Evolutionary conservation across 2,888 invertebrate genomes (phyloP).

Genomic region (Axea sp.): DNA sequence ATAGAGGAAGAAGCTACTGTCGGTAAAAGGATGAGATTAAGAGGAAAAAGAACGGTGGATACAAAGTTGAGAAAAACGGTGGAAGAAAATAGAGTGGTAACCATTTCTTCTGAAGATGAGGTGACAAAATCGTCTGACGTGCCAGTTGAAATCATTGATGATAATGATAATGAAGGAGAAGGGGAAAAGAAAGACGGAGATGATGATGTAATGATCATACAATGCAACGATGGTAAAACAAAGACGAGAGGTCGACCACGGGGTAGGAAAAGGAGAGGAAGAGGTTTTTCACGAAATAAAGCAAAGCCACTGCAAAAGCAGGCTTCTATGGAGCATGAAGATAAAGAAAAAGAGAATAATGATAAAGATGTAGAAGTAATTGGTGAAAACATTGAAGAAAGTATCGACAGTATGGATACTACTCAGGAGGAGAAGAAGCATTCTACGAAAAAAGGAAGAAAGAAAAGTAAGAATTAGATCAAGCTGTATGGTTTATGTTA

Average conservation of each 20-base stretch:
- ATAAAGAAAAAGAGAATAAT: constrained; percentile 33
- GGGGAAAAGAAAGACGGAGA: constrained; percentile 38
- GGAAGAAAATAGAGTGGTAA: constrained; percentile 74
- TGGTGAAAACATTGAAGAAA: constrained; percentile 18
- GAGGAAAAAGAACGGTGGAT: constrained; percentile 72
- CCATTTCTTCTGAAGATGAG: constrained; percentile 76
- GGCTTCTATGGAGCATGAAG: constrained; percentile 1
- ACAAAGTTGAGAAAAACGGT: constrained; percentile 72
- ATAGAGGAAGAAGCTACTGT: constrained; percentile 72
- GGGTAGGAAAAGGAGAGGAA: constrained; percentile 61
- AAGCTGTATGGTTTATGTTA: not conserved
- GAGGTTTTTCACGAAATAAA: constrained; percentile 55
- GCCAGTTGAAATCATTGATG: constrained; percentile 28
- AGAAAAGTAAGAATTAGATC: constrained; percentile 4
- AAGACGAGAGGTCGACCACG: constrained; percentile 60
- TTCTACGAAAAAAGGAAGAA: constrained; percentile 18
- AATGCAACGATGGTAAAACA: constrained; percentile 38
- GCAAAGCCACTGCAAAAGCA: constrained; percentile 32
- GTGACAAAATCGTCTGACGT: constrained; percentile 23
- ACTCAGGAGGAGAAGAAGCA: constrained; percentile 12
- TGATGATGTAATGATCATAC: constrained; percentile 50
- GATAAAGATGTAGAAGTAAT: constrained; percentile 37
- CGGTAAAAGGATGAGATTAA: constrained; percentile 74
- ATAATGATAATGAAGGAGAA: constrained; percentile 31
- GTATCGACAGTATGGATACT: constrained; percentile 22